Base-by-base conservation (phyloP, 2,888 invertebrate species). In the Conchocele bisecta region DNA sequence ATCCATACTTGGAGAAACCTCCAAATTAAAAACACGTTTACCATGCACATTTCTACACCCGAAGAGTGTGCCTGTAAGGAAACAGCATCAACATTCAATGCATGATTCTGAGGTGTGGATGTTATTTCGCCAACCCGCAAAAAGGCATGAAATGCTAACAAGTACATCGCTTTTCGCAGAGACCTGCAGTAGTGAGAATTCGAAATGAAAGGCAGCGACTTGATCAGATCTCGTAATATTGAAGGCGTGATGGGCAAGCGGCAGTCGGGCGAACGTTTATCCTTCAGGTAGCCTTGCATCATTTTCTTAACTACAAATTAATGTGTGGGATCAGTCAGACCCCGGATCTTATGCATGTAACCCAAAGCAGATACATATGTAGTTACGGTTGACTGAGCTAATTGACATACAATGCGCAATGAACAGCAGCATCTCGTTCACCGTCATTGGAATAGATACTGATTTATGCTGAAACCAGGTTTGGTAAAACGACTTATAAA, bases 141-240 rank as follows among this genome's bases (percentile, higher is more conserved):
- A n/a, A n/a, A n/a, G n/a, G n/a, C n/a, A n/a, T n/a, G n/a, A n/a
- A n/a, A n/a, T n/a, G n/a, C n/a, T n/a, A n/a, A n/a, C n/a, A 60
- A 29, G 37, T 13, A 60, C 48, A 60, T 60, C 6, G 60, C 60
- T 37, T 37, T 31, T 2, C 48, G 33, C n/a, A 51, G 6, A 15
- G 35, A 22, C 15, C 51, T 29, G 35, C 20, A 4, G 13, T 33
- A 51, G 20, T 51, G 17, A 29, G 17, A 51, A 51, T 29, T 33
- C 4, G 51, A 20, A 7, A 35, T 51, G 22, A 33, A 33, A 33
- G n/a, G 13, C 31, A 51, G 33, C 22, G 51, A 51, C 4, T 31
- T 20, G n/a, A 51, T 15, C 5, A 51, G 13, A 20, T 51, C 22
- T 5, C 22, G 7, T 7, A 51, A 22, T 22, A 51, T 51, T 4